Percentiles rank a stretch among this genome's conserved stretches.
Conservation (phyloP, 35 echinoderm and acorn worm genomes). For the Apostichopus californicus region DNA sequence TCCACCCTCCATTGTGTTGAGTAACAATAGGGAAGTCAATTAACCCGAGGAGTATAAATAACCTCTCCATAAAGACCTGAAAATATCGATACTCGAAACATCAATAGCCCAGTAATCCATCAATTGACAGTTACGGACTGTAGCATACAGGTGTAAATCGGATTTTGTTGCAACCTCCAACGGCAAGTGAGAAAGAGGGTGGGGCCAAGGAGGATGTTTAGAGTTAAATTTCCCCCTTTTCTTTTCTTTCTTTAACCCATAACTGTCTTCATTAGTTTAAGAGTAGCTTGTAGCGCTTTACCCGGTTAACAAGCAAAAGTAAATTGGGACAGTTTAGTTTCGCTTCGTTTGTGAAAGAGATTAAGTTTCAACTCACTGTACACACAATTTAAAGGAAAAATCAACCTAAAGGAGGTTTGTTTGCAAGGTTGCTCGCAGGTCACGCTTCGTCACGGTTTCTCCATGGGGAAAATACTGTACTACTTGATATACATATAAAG, state of each 20-base stretch:
- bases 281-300: not conserved
- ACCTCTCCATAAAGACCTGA: not conserved
- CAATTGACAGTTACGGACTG: not conserved
- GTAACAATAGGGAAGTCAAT: conserved; percentile 14
- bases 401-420: too few species aligned
- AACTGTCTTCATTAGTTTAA: not conserved
- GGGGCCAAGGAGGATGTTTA: not conserved
- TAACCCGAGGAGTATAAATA: conserved; percentile 32
- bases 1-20: not conserved
- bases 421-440: too few species aligned
- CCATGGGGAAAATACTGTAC: too few species aligned
- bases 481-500: too few species aligned
- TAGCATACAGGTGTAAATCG: not conserved
- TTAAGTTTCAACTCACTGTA: not conserved
- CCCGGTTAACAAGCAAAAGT: not conserved
- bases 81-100: conserved; percentile 27
- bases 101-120: not conserved
- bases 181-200: not conserved
- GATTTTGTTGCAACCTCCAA: not conserved
- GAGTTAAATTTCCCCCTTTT: not conserved
- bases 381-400: too few species aligned
- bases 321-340: not conserved
- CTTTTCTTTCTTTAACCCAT: not conserved
- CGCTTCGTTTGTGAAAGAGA: not conserved
- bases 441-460: too few species aligned